These are phyloP conservation scores for Pelochelys cantorii DNA, from an alignment of 2,797 vertebrate species.

Conservation along the genomic window DNA sequence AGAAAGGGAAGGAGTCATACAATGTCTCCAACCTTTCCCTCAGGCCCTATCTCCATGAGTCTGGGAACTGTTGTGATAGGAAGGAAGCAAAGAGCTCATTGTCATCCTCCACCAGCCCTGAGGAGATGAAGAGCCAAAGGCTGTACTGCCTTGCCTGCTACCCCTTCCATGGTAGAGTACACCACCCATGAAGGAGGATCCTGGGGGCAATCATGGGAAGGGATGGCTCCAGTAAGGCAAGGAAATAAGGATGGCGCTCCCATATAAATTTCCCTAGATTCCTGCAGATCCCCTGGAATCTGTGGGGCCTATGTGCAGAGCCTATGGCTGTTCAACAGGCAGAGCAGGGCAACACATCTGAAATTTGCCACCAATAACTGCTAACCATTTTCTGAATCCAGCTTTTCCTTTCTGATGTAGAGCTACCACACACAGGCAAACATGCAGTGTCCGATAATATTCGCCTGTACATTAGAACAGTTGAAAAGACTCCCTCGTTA, in stretches of 20 bases:
- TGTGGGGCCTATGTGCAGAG: neutral
- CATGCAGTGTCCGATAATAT: neutral
- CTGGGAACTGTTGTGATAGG: neutral
- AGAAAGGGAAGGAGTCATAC: accelerated
- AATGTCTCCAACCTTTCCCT: neutral
- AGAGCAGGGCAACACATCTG: neutral
- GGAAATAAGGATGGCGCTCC: neutral
- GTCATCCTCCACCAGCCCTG: neutral
- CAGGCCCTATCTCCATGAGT: neutral
- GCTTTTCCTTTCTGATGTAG: neutral
- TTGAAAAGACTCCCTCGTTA: neutral
- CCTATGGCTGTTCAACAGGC: neutral
- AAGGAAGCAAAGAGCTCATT: neutral
- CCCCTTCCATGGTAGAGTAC: neutral
- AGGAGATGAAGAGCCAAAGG: neutral
- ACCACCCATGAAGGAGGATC: neutral
- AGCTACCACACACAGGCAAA: neutral
- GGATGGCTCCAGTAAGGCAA: neutral
- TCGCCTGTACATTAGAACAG: neutral
- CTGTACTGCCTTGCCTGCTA: neutral
- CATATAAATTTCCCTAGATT: neutral
- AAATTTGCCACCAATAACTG: neutral
- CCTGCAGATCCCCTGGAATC: neutral
- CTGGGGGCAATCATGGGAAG: neutral
- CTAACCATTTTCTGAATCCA: neutral